Conservation (phyloP, 2,888 invertebrate species). For the Heliconius ethilla region DNA sequence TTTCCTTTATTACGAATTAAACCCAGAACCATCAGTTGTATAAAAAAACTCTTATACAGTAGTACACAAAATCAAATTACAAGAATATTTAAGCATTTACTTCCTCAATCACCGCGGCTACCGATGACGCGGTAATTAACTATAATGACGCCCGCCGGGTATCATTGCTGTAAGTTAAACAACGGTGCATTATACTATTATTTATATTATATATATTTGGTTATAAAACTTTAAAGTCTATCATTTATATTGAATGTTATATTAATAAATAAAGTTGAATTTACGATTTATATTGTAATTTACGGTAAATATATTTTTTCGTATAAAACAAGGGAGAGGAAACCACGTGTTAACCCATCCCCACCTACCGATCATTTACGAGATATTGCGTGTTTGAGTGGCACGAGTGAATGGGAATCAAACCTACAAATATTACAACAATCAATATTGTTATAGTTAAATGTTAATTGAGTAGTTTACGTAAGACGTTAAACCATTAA, state of each 20-base stretch:
- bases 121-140: constrained; percentile 38
- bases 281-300: not conserved
- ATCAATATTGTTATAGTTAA: too few species aligned
- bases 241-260: not conserved
- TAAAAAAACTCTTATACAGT: too few species aligned
- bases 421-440: too few species aligned
- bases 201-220: not conserved
- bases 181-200: constrained; percentile 26
- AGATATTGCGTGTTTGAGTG: not conserved
- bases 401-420: too few species aligned
- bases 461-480: too few species aligned
- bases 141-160: constrained; percentile 32
- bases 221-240: constrained; percentile 10
- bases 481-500: too few species aligned
- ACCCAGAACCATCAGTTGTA: too few species aligned
- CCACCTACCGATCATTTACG: not conserved
- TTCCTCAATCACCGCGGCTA: constrained; percentile 36
- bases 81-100: constrained; percentile 26
- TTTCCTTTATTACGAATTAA: too few species aligned
- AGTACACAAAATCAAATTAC: constrained; percentile 30
- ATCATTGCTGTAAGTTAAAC: constrained; percentile 20
- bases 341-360: not conserved
- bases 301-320: not conserved
- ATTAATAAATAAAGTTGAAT: not conserved
- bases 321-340: not conserved